Evolutionary conservation across 2,113 vertebrate genomes (phyloP), one percentile per base, ranked within the genome.

Genomic region (Pygoscelis antarcticus): DNA sequence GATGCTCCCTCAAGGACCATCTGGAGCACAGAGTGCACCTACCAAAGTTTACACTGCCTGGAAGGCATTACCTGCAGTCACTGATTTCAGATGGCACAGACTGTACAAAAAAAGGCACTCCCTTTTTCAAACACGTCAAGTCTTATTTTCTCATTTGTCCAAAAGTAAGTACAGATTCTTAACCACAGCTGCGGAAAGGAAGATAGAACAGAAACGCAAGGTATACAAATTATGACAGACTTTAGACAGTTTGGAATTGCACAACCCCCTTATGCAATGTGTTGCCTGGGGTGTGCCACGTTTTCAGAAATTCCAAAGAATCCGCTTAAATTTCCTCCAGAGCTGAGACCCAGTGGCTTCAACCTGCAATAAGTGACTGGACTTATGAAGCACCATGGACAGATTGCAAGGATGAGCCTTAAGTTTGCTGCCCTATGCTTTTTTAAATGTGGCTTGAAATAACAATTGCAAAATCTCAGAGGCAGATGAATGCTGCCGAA

Each of bases 271-370:
- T 94, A 97, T 57, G 85, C 72, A 97, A 93, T n/a, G 18, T 2
- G 5, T 29, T 83, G 88, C 94, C 94, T 69, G 57, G 11, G 74
- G 89, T 9, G 6, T 2, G 3, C 38, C 57, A 54, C 69, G 38
- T 82, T 89, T 90, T 78, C 87, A 88, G 57, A 83, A 93, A 95
- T 84, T 76, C 84, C 82, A 83, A 42, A 91, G 81, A 87, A 96
- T 71, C 13, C 20, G 51, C 51, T 79, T 84, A 58, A 77, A 93
- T 74, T 52, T 75, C 46, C n/a, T 83, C 26, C 62, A 92, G 46
- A 21, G 46, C 62, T 74, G 54, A 88, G 58, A 58, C 46, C 17
- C 58, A 65, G 36, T 42, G 30, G 34, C n/a, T 88, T 87, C 79
- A 77, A 76, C 26, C 27, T 51, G 40, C 62, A 66, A 0, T 61